Base-by-base conservation (phyloP, 2,888 invertebrate species). In the Andrena fulva region DNA sequence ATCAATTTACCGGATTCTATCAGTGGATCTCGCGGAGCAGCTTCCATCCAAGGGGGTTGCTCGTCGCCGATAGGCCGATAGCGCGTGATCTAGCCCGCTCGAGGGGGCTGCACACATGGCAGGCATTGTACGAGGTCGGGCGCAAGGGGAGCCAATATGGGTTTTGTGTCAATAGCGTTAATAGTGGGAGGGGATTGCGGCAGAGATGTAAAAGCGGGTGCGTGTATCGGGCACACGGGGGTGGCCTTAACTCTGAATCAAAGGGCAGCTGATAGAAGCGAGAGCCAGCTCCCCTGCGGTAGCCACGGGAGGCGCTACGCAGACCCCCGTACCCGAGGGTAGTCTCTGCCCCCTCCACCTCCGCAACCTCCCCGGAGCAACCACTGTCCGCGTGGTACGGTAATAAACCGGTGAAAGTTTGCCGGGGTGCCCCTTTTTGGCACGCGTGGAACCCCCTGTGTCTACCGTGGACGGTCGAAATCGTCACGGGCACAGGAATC, bases 401-500 rank as follows among this genome's bases (percentile, higher is more conserved):
- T 87, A 90, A 90, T 91, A 90, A 91, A 91, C 89, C 88, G 87
- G 92, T 91, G 92, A 92, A 93, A 93, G 91, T 93, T 92, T 91
- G 90, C 85, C 83, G 85, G 92, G 91, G 91, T 80, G 77, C 85
- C 91, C 91, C 90, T 91, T 92, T 92, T 91, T 92, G 92, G 92
- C 91, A 92, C 91, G 92, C 92, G 91, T 89, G 31, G 71, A 86
- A 84, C 88, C 82, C 84, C 80, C 80, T 78, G 75, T 12, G 54
- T 76, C 73, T 77, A 82, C 74, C 56, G 54, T 42, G 75, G 64
- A 80, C 70, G 75, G 89, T 91, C 85, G 85, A 89, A 90, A 91
- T 91, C 90, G 92, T 91, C 90, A 91, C 90, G 87, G 90, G 90
- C 89, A 88, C 91, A 90, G 90, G 89, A 91, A 91, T 91, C 92